phyloP scores from a whole-genome alignment of 1,140 invertebrate species.

The Myzus persicae region DNA sequence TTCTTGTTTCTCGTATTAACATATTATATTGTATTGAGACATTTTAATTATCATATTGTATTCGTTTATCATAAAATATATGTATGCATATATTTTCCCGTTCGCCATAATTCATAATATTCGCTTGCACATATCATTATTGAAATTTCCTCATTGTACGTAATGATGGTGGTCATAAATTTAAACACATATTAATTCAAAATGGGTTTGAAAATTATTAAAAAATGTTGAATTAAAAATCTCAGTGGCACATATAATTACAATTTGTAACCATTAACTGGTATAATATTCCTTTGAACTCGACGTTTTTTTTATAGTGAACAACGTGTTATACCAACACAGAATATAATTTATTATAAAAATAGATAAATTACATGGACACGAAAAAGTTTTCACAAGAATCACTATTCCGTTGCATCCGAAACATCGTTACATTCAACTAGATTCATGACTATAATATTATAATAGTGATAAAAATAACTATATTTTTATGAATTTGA shows the following conservation, averaged over 20 bases:
- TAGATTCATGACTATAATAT: neutral
- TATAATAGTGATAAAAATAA: neutral
- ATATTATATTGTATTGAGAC: neutral
- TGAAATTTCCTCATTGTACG: neutral
- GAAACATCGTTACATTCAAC: neutral
- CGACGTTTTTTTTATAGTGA: neutral
- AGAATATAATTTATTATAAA: neutral
- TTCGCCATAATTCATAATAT: neutral
- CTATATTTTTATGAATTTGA: too few species aligned
- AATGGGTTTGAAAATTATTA: neutral
- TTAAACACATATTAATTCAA: neutral
- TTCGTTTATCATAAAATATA: neutral
- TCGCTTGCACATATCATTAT: neutral
- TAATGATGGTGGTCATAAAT: neutral
- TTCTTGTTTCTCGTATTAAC: neutral
- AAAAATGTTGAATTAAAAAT: too few species aligned
- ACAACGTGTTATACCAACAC: neutral
- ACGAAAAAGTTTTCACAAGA: neutral
- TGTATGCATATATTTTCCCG: neutral
- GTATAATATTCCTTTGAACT: neutral
- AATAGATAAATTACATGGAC: neutral
- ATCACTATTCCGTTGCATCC: neutral
- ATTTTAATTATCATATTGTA: neutral
- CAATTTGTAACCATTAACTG: neutral
- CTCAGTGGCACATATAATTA: neutral